These are phyloP conservation scores for Eptesicus fuscus DNA, from an alignment of 2,113 vertebrate genomes.

Conservation along the genomic window DNA sequence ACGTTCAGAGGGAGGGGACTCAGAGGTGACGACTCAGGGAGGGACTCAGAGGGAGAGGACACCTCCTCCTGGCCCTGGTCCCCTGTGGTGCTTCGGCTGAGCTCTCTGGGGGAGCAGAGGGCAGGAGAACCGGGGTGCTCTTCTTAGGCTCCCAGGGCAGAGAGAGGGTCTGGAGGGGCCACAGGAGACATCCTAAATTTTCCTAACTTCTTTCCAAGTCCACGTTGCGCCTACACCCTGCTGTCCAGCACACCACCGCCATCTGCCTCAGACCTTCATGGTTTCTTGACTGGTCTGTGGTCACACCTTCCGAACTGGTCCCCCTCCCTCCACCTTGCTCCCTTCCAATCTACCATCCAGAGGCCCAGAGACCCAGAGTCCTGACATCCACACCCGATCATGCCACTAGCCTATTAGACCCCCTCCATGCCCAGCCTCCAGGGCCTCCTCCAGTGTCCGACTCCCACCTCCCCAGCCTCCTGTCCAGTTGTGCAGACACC, in stretches of 20 bases:
- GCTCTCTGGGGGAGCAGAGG: neutral
- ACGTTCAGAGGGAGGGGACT: neutral
- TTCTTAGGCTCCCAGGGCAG: neutral
- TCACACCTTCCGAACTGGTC: neutral
- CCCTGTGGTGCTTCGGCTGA: neutral
- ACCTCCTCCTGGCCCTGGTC: neutral
- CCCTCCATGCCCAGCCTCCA: fast-evolving
- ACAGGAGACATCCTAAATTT: fast-evolving
- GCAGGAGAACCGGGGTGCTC: neutral
- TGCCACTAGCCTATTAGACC: too few relatives aligned
- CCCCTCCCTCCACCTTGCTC: fast-evolving
- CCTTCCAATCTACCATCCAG: neutral
- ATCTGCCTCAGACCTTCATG: neutral
- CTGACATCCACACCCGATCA: fast-evolving
- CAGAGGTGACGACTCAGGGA: too few relatives aligned
- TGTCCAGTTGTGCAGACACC: fast-evolving
- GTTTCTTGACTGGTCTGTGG: neutral
- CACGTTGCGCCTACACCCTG: fast-evolving
- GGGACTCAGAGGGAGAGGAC: neutral
- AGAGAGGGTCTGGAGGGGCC: too few relatives aligned
- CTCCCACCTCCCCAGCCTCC: neutral
- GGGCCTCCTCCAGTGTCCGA: neutral
- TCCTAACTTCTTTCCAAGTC: neutral
- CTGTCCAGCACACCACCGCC: fast-evolving
- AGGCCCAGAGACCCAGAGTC: neutral